Base-by-base conservation (phyloP, 2,888 invertebrate species). In the Plebejus anna region DNA sequence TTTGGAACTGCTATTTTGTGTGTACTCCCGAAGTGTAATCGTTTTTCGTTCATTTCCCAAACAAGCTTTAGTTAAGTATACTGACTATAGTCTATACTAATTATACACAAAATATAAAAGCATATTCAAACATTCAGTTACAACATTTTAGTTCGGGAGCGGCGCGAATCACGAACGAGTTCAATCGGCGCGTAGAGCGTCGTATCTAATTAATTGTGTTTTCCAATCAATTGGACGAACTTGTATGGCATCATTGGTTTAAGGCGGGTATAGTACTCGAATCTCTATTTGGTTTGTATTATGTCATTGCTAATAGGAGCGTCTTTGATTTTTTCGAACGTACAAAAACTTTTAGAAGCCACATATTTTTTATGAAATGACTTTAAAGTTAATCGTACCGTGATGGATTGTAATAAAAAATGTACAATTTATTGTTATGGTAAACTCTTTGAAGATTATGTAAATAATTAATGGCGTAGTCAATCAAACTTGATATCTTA, bases 191-290 rank as follows among this genome's bases (percentile, higher is more conserved):
- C n/a, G 47, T n/a, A 71, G 38, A 70, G 16, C 38, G 42, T n/a
- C 73, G 32, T 16, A 22, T 73, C 28, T 73, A 73, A 73, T 76
- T 76, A 80, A 80, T 80, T 78, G 77, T 76, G 77, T 79, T 76
- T 77, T 79, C 75, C 79, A 79, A 80, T 80, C 79, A 78, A 51
- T 28, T 28, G 32, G 61, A 75, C 73, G 78, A 78, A 76, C 76
- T 80, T 75, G 79, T 81, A 78, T 77, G 81, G 79, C 57, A 75
- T 81, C 81, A 76, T 79, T 77, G 78, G 77, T 72, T 73, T 32
- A 38, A 61, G 32, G 61, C 66, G n/a, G 55, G 38, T 36, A 42
- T 78, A 78, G 77, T 73, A 73, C 51, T 7, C 55, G n/a, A 13
- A 55, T 51, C 73, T 51, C 4, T 51, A 72, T 73, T 73, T 73